Evolutionary conservation across 2,797 vertebrate genomes (phyloP).

Genomic region (Myripristis murdjan): DNA sequence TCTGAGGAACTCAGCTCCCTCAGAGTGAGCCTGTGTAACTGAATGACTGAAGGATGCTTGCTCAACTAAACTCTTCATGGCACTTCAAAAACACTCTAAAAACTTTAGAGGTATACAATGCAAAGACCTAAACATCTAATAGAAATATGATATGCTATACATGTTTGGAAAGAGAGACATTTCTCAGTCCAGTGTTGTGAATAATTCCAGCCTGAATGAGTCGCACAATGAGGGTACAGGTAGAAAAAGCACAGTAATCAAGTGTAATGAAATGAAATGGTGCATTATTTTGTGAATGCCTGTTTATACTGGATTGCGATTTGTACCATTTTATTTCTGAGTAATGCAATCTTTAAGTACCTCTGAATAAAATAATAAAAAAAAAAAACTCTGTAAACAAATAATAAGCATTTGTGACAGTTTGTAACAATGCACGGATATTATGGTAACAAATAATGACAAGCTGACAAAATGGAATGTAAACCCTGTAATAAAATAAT

Average conservation of each 20-base stretch:
- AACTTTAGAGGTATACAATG: constrained; percentile 77
- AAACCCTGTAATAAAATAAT: constrained; percentile 79
- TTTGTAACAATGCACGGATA: constrained; percentile 43
- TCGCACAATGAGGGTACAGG: constrained; percentile 56
- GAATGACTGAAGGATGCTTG: constrained; percentile 87
- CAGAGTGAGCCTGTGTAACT: constrained; percentile 52
- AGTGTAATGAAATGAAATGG: constrained; percentile 60
- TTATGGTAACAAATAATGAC: constrained; percentile 71
- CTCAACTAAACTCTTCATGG: constrained; percentile 79
- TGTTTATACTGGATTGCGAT: constrained; percentile 63
- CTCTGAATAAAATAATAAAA: constrained; percentile 53
- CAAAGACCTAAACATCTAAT: constrained; percentile 71
- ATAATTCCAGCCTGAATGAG: constrained; percentile 55
- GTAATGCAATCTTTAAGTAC: constrained; percentile 69
- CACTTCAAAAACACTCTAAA: constrained; percentile 84
- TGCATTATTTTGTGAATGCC: constrained; percentile 59
- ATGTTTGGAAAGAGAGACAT: constrained; percentile 51
- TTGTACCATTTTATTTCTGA: constrained; percentile 57
- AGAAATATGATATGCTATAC: constrained; percentile 60
- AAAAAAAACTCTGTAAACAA: constrained; percentile 82
- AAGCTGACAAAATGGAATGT: constrained; percentile 88
- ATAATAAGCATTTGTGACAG: constrained; percentile 71
- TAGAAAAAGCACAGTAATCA: constrained; percentile 69
- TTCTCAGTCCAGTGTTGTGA: constrained; percentile 51
- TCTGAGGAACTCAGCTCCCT: constrained; percentile 14